These are phyloP conservation scores for Halocaridina rubra DNA, from an alignment of 2,888 invertebrate genomes.

Conservation along the genomic window DNA sequence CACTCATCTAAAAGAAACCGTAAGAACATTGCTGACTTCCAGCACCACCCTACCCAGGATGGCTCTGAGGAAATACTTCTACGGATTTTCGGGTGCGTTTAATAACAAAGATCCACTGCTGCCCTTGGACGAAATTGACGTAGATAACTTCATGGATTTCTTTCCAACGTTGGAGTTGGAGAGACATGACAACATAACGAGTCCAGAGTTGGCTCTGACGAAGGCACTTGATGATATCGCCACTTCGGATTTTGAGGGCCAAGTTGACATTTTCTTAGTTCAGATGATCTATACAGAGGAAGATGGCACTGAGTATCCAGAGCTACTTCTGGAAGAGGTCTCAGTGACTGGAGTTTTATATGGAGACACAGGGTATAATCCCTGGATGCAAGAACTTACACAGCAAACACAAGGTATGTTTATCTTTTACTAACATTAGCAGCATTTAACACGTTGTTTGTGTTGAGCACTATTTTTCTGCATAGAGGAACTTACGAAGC, in stretches of 20 bases:
- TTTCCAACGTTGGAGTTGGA: not conserved
- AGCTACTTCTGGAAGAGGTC: not conserved
- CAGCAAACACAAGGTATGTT: constrained; percentile 20
- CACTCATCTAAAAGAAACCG: not conserved
- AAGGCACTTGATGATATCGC: not conserved
- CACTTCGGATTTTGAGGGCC: not conserved
- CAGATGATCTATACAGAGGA: constrained; percentile 5
- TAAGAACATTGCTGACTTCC: not conserved
- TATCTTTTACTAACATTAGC: no score
- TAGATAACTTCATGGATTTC: constrained; percentile 6
- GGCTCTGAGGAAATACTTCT: not conserved
- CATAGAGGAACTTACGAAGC: no score
- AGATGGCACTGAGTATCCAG: not conserved
- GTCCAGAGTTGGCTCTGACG: not conserved
- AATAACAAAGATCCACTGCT: not conserved
- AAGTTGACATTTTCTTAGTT: constrained; percentile 25
- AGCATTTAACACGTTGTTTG: no score
- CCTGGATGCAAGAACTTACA: constrained; percentile 14
- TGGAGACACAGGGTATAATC: not conserved
- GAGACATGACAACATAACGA: not conserved
- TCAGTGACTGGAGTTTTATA: constrained; percentile 22
- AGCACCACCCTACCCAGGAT: not conserved
- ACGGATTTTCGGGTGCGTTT: not conserved
- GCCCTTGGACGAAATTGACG: not conserved
- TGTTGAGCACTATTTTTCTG: no score